A percentile compares a stretch with the other conserved stretches of the same genome.
phyloP scores from a whole-genome alignment of 2,113 vertebrate genomes.

The Archilochus colubris region DNA sequence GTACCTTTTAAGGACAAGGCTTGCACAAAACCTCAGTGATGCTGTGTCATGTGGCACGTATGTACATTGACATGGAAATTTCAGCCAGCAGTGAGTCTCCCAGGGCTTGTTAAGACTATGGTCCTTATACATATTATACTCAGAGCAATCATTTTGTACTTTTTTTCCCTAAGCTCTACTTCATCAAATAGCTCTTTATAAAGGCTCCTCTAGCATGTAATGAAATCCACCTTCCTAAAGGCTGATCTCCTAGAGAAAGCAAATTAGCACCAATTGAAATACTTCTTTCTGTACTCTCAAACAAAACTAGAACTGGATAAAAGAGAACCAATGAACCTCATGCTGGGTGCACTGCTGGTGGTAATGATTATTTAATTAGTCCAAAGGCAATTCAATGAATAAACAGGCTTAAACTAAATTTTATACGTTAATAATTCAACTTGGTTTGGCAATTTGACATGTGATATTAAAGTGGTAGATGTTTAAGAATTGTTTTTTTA shows the following conservation, averaged over 20 bases:
- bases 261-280: neutral
- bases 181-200: neutral
- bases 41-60: neutral
- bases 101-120: neutral
- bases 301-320: neutral
- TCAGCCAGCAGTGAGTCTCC: neutral
- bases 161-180: neutral
- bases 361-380: neutral
- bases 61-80: neutral
- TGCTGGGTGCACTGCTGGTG: neutral
- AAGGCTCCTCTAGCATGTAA: neutral
- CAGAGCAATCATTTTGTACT: neutral
- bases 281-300: neutral
- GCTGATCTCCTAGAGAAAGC: conserved; percentile 1
- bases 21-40: neutral
- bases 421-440: neutral
- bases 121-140: neutral
- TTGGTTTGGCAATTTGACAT: neutral
- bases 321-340: neutral
- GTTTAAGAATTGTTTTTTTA: neutral
- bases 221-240: conserved; percentile 6
- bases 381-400: neutral
- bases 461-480: neutral
- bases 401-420: neutral
- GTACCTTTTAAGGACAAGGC: neutral